Base-by-base conservation (phyloP, 2,113 vertebrate genomes). In the Pelodiscus sinensis region DNA sequence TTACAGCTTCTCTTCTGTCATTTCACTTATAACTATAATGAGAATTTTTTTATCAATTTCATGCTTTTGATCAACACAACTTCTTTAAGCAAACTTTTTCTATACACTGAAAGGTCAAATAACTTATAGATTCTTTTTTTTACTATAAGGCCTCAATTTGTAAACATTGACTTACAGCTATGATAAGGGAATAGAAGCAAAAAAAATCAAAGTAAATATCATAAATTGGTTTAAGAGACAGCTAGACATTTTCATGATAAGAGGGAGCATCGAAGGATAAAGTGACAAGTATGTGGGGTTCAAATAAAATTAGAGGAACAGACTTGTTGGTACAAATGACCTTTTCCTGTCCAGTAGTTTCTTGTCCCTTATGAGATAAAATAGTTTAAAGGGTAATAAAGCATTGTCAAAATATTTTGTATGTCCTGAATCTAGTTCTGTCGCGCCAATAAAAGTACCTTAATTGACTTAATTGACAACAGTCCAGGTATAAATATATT, bases 401-500 rank as follows among this genome's bases (percentile, higher is more conserved):
- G 19, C 88, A 84, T 54, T 78, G 84, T 94, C 94, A 94, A 86
- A 87, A 88, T 95, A 97, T 95, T 96, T 96, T 87, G 84, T 87
- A 94, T 94, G 83, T 92, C 91, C 93, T 92, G 65, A 54, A 95
- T 87, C 92, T 90, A 88, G 50, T 90, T 93, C 90, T 94, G 97
- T 93, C 38, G 84, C 96, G 94, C 90, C 62, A 94, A 81, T 96
- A 88, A 89, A 95, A 94, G 62, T 96, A 95, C 96, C 95, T 97
- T 96, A 95, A 93, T 97, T 97, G 92, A 94, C 93, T 85, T 96
- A 97, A 96, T 94, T 60, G 95, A 97, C 93, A 96, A 95, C 92
- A 95, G 95, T 95, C 94, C 93, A 91, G 93, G 96, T 95, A 94
- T 96, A 97, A 97, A 97, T 96, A 96, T 87, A 38, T 93, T 94